Conservation (phyloP, 2,888 invertebrate genomes). For the Venusia cambrica region DNA sequence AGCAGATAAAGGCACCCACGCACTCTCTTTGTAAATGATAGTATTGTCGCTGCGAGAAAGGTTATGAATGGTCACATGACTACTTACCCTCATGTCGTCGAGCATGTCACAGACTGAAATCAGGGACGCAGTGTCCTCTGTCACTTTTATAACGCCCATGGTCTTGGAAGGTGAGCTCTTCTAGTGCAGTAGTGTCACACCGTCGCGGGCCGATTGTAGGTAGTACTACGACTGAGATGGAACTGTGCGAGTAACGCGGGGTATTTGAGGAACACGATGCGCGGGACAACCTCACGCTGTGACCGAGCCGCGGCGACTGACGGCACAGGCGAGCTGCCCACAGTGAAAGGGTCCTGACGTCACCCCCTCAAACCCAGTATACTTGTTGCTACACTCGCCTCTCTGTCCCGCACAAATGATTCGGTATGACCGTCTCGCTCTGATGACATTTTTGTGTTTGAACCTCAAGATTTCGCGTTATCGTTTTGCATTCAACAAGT, state of each 20-base stretch:
- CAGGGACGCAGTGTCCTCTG: conserved; percentile 66
- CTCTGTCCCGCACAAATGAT: conserved; percentile 39
- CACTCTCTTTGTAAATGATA: no score
- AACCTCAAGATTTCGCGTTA: conserved; percentile 39
- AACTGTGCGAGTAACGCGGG: conserved; percentile 50
- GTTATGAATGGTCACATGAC: no score
- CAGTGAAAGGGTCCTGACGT: conserved; percentile 82
- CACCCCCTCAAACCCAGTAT: conserved; percentile 60
- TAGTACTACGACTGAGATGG: conserved; percentile 45
- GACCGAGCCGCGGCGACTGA: conserved; percentile 79
- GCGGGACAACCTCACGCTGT: conserved; percentile 70
- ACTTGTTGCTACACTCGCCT: conserved; percentile 71
- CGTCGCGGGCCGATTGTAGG: conserved; percentile 60
- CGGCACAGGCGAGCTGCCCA: conserved; percentile 44
- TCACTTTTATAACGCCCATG: conserved; percentile 75
- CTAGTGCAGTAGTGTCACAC: conserved; percentile 41
- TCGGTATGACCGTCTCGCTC: conserved; percentile 55
- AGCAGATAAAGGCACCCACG: no score
- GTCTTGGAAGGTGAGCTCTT: conserved; percentile 20
- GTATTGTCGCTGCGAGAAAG: no score
- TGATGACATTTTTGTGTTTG: conserved; percentile 52
- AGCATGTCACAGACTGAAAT: conserved; percentile 73
- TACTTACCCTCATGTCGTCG: conserved; percentile 77
- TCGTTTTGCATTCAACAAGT: conserved; percentile 42
- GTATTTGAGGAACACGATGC: conserved; percentile 60